Evolutionary conservation across 1,140 invertebrate species (phyloP).

Genomic region (Acyrthosiphon pisum): DNA sequence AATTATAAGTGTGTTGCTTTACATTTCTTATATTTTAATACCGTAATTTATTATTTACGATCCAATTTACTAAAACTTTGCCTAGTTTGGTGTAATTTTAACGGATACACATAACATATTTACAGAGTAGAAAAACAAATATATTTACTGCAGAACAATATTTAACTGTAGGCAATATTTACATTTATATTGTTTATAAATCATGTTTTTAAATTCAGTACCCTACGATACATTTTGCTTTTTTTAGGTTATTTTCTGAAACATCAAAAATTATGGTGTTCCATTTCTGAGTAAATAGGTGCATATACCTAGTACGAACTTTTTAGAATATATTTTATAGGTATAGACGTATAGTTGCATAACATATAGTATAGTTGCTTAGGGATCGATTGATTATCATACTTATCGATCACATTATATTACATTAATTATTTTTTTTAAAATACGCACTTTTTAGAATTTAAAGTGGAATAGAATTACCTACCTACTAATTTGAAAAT

Average conservation of each 20-base stretch:
- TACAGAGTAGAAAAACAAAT: not conserved
- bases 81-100: not conserved
- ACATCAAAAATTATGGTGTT: not conserved
- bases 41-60: not conserved
- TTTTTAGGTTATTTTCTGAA: too few species aligned
- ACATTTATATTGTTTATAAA: not conserved
- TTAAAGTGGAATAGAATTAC: too few species aligned
- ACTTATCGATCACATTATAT: not conserved
- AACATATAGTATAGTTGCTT: not conserved
- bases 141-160: not conserved
- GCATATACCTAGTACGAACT: not conserved
- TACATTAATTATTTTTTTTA: not conserved
- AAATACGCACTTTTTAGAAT: not conserved
- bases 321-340: not conserved
- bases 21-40: not conserved
- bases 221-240: not conserved
- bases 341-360: too few species aligned
- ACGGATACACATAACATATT: not conserved
- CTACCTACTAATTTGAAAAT: not conserved
- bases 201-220: not conserved
- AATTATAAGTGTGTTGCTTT: not conserved
- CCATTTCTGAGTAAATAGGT: not conserved
- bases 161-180: not conserved
- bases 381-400: not conserved
- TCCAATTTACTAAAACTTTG: not conserved